Evolutionary conservation across 53 echinoderm and acorn worm species (phyloP).

Genomic region (Temnopleurus reevesii): DNA sequence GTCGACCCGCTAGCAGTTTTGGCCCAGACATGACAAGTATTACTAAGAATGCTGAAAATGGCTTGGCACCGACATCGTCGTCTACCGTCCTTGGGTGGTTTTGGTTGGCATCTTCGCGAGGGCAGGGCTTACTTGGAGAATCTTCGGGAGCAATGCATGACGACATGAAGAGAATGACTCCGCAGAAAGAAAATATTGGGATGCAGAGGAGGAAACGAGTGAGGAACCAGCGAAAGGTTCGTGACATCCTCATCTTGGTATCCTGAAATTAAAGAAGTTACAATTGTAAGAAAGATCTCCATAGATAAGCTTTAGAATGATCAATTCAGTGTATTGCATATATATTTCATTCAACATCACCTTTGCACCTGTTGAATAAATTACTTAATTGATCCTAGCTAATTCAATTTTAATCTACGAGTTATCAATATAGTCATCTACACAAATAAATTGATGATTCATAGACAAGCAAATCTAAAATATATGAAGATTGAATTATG

Average conservation of each 20-base stretch:
- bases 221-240: constrained; percentile 20
- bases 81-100: background rate
- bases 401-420: no score
- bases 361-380: no score
- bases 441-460: no score
- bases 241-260: constrained; percentile 25
- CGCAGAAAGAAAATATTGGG: constrained; percentile 67
- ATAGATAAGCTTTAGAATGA: no score
- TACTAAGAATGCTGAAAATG: constrained; percentile 72
- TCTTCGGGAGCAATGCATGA: constrained; percentile 41
- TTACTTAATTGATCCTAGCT: no score
- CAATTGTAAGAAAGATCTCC: no score
- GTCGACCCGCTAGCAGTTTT: constrained; percentile 58
- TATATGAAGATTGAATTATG: no score
- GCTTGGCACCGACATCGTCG: background rate
- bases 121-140: background rate
- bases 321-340: no score
- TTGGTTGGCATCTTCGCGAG: background rate
- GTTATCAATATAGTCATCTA: no score
- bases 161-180: constrained; percentile 54
- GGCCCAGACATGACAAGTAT: constrained; percentile 87
- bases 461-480: no score
- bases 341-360: no score
- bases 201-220: constrained; percentile 60
- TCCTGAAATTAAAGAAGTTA: background rate